Percentiles rank a stretch among this genome's conserved stretches.
phyloP scores from a whole-genome alignment of 2,113 vertebrate species.

The Nothoprocta perdicaria region DNA sequence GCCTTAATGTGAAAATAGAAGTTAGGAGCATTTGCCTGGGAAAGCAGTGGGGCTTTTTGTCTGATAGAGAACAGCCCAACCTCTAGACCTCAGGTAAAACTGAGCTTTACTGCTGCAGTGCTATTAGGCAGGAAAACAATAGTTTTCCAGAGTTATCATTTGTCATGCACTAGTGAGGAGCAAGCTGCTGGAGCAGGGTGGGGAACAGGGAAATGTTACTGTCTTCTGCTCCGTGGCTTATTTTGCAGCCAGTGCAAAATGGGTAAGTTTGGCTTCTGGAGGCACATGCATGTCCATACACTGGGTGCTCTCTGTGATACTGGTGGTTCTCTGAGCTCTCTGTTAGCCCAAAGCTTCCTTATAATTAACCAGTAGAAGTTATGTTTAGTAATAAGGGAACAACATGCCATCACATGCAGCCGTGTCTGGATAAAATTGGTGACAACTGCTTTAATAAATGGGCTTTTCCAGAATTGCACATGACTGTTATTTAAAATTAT shows the following conservation, averaged over 20 bases:
- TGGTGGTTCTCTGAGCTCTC: neutral
- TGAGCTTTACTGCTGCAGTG: neutral
- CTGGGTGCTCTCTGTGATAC: neutral
- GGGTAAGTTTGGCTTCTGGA: neutral
- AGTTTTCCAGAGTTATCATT: neutral
- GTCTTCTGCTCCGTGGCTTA: neutral
- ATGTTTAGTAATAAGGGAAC: neutral
- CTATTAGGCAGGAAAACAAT: neutral
- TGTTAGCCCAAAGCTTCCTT: neutral
- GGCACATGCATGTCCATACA: rapidly evolving
- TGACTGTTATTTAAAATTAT: neutral
- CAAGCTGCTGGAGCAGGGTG: neutral
- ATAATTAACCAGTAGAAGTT: neutral
- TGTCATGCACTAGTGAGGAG: neutral
- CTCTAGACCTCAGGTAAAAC: neutral
- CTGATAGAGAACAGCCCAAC: neutral
- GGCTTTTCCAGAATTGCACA: neutral
- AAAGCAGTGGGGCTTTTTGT: neutral
- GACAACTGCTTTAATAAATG: neutral
- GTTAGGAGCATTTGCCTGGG: neutral
- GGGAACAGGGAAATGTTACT: neutral
- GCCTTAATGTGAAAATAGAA: neutral
- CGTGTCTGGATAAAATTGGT: neutral
- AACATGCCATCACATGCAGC: neutral
- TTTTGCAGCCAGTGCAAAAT: neutral